Evolutionary conservation across 2,113 vertebrate genomes (phyloP), one percentile per base, ranked within the genome.

Genomic region (Dasyprocta punctata): DNA sequence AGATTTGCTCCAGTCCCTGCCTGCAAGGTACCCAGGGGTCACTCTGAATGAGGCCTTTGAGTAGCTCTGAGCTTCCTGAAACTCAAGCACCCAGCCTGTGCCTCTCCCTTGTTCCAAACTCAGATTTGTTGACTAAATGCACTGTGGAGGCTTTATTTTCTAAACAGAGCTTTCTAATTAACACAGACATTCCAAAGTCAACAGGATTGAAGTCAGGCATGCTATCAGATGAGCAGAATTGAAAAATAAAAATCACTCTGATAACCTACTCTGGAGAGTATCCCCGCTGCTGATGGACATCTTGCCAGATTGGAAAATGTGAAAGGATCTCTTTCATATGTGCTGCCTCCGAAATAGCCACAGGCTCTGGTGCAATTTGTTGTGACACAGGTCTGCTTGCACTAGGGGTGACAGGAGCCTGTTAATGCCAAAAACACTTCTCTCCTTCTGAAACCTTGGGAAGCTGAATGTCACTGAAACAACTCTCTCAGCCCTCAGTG

Each of bases 1-100:
- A 86, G 38, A 58, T 82, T 89, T 94, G 86, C 60, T 30, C 69
- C 52, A 0, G 13, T 17, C n/a, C 82, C 89, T 26, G 10, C 88
- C 77, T 52, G 49, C 93, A 44, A 80, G 49, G 82, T 60, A n/a
- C 63, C 81, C 85, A 65, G 2, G 19, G 73, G 49, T 71, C 90
- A 71, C 83, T 24, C 80, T 97, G 95, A 97, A 97, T 96, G 87
- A 86, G 44, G 90, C n/a, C 90, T 96, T 97, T 97, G 84, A 97
- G 90, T 7, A 30, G 36, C 80, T 94, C 92, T 12, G 73, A 90
- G 89, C 69, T 85, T 78, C 84, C 71, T 96, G 97, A 96, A 97
- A 97, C 94, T 81, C 89, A 96, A 96, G 97, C 87, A n/a, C 89
- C 56, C 56, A 84, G 86, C 81, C 84, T 67, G 56, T 9, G 58